Evolutionary conservation across 2,797 vertebrate genomes (phyloP).

Genomic region (Prunella strophiata): DNA sequence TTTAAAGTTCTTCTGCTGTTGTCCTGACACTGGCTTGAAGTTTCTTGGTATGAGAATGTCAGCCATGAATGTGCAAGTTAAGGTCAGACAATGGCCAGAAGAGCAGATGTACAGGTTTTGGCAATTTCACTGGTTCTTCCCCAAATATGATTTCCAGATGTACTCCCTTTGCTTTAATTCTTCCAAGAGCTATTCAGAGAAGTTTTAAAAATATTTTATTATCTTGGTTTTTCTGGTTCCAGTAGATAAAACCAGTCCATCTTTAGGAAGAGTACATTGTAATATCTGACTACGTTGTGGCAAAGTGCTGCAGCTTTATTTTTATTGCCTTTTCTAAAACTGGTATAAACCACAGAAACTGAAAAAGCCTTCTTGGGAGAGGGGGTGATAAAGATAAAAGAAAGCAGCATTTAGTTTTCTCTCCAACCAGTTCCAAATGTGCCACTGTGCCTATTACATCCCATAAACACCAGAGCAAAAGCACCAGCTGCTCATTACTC

Average conservation of each 20-base stretch:
- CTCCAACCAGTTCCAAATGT: constrained; percentile 76
- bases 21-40: not conserved
- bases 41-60: not conserved
- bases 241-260: constrained; percentile 68
- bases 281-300: constrained; percentile 54
- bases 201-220: constrained; percentile 64
- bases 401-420: constrained; percentile 72
- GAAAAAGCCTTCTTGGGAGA: constrained; percentile 75
- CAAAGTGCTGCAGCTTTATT: constrained; percentile 49
- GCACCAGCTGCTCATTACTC: constrained; percentile 76
- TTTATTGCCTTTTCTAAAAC: constrained; percentile 74
- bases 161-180: constrained; percentile 65
- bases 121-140: constrained; percentile 44
- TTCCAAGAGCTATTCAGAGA: constrained; percentile 67
- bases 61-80: not conserved
- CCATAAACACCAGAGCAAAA: constrained; percentile 74
- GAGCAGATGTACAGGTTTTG: constrained; percentile 49
- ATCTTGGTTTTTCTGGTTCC: constrained; percentile 57
- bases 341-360: constrained; percentile 68
- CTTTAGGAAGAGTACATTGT: constrained; percentile 21
- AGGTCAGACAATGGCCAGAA: constrained; percentile 29
- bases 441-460: constrained; percentile 75
- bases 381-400: constrained; percentile 76
- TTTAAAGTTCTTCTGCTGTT: not conserved
- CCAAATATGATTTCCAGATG: constrained; percentile 68